phyloP scores from a whole-genome alignment of 2,888 invertebrate genomes.

The Andrena praecox region DNA sequence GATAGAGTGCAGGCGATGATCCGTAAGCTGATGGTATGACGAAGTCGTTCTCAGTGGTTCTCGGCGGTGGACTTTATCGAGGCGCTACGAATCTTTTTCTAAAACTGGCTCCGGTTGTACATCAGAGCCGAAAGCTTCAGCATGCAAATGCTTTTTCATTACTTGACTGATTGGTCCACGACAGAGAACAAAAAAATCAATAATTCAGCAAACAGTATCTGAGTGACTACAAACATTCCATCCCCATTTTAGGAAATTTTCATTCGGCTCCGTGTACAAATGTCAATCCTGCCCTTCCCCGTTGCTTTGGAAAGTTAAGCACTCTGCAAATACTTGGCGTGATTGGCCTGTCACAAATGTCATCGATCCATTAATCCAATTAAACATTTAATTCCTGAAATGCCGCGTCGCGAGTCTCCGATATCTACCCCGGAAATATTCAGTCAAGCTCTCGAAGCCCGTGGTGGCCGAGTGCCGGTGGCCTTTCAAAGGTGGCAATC shows the following conservation, averaged over 20 bases:
- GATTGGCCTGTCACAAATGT: not conserved
- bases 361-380: not conserved
- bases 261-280: not conserved
- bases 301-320: not conserved
- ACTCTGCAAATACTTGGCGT: conserved; percentile 14
- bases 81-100: not conserved
- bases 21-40: conserved; percentile 45
- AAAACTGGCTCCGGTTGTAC: not conserved
- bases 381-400: conserved; percentile 38
- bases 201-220: no score
- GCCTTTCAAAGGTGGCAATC: conserved; percentile 37
- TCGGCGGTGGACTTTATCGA: not conserved
- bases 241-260: not conserved
- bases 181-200: no score
- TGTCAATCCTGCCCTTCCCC: not conserved
- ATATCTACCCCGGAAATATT: conserved; percentile 39
- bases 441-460: conserved; percentile 11
- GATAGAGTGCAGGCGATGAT: conserved; percentile 36
- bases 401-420: conserved; percentile 23
- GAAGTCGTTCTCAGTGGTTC: conserved; percentile 37
- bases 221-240: no score
- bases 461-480: conserved; percentile 16
- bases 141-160: not conserved
- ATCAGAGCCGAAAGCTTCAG: no score
- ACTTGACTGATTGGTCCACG: no score